These are phyloP conservation scores for Chrysocyon brachyurus DNA, from an alignment of 2,797 vertebrate species.

Conservation along the genomic window DNA sequence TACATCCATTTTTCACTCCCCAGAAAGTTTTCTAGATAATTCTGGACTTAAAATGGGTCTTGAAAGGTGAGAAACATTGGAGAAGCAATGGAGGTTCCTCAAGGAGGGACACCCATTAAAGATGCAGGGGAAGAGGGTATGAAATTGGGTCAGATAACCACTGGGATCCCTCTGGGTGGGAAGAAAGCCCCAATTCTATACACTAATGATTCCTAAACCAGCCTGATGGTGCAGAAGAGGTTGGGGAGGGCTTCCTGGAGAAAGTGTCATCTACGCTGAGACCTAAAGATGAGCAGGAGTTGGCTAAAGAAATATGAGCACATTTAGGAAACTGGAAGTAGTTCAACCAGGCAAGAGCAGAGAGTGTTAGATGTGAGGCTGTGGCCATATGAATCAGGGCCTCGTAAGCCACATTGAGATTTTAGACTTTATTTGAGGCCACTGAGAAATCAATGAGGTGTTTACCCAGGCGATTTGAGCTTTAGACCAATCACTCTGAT, in stretches of 20 bases:
- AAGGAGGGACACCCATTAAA: neutral
- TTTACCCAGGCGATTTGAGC: neutral
- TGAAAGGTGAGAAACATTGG: neutral
- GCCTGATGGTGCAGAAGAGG: neutral
- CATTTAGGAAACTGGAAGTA: neutral
- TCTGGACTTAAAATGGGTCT: constrained; percentile 7
- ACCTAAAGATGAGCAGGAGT: neutral
- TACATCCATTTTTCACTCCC: neutral
- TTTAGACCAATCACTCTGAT: constrained; percentile 5
- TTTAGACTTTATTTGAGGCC: neutral
- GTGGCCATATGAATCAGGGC: neutral
- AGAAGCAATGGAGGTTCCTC: neutral
- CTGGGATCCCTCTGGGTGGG: neutral
- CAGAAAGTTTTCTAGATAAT: constrained; percentile 3
- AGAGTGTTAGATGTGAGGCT: neutral
- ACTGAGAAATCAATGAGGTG: neutral
- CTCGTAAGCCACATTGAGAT: constrained; percentile 16
- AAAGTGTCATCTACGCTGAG: neutral
- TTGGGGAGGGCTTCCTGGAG: neutral
- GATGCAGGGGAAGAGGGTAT: neutral
- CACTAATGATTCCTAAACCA: neutral
- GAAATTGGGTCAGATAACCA: neutral
- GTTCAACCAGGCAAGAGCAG: neutral
- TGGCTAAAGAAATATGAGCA: neutral
- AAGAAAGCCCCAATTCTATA: neutral